Evolutionary conservation across 2,797 vertebrate genomes (phyloP).

Genomic region (Picus viridis): DNA sequence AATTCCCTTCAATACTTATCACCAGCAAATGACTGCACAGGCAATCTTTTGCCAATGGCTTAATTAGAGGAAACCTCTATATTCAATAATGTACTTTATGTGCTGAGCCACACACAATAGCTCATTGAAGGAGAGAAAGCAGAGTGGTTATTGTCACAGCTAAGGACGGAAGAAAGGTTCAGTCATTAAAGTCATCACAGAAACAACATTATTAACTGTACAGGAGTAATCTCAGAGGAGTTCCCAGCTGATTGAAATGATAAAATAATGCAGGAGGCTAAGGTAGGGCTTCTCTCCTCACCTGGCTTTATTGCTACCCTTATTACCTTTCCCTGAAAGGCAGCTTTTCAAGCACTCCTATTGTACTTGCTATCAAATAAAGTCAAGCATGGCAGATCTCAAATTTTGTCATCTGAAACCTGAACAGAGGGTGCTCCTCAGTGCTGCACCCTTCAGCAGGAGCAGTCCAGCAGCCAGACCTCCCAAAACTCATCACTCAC

Average conservation of each 20-base stretch:
- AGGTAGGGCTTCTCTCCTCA: conserved; percentile 22
- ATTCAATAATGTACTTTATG: conserved; percentile 48
- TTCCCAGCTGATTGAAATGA: conserved; percentile 32
- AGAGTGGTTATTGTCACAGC: conserved; percentile 21
- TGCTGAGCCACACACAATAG: conserved; percentile 6
- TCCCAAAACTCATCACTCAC: neutral
- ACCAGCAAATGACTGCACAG: conserved; percentile 30
- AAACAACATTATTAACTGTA: conserved; percentile 60
- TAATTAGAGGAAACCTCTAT: conserved; percentile 51
- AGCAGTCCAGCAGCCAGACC: neutral
- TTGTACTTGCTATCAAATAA: neutral
- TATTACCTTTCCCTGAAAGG: conserved; percentile 35
- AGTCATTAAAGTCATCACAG: conserved; percentile 45
- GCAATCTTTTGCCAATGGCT: conserved; percentile 32
- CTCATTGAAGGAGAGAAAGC: conserved; percentile 9
- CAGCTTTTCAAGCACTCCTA: conserved; percentile 23
- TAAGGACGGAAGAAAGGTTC: conserved; percentile 47
- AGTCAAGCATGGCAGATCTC: neutral
- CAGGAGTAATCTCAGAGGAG: conserved; percentile 29
- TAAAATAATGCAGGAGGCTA: conserved; percentile 33
- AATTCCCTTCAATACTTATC: conserved; percentile 23
- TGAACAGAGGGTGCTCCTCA: neutral
- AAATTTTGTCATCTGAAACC: neutral
- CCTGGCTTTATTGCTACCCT: conserved; percentile 44
- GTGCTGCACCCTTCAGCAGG: neutral